These are phyloP conservation scores for Selenia dentaria DNA, from an alignment of 2,888 invertebrate species.

Conservation along the genomic window DNA sequence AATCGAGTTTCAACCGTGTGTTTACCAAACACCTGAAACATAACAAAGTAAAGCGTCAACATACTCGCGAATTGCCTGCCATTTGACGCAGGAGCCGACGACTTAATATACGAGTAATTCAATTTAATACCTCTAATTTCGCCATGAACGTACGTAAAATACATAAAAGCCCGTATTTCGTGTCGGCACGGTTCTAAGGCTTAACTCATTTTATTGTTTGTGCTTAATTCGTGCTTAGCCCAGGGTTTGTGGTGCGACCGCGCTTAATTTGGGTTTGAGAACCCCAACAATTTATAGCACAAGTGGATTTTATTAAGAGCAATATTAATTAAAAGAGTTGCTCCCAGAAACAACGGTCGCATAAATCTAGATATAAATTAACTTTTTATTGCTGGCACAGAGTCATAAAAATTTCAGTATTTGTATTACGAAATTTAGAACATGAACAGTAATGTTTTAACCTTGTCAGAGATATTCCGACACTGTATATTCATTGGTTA, in stretches of 20 bases:
- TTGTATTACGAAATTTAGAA: constrained; percentile 24
- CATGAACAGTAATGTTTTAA: constrained; percentile 13
- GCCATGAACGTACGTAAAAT: constrained; percentile 28
- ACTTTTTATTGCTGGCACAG: constrained; percentile 23
- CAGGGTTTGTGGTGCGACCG: constrained; percentile 40
- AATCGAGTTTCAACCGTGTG: constrained; percentile 15
- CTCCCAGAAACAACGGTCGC: constrained; percentile 11
- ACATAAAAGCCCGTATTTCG: constrained; percentile 25
- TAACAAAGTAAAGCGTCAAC: constrained; percentile 19
- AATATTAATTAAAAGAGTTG: constrained; percentile 32
- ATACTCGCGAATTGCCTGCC: constrained; percentile 14
- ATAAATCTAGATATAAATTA: constrained; percentile 26
- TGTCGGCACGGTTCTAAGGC: constrained; percentile 34
- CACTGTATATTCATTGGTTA: not conserved
- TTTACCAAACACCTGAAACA: constrained; percentile 10
- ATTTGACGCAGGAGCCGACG: constrained; percentile 13
- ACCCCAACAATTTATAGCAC: constrained; percentile 43
- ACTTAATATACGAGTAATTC: constrained; percentile 19
- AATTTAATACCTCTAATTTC: constrained; percentile 26
- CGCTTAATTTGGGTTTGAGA: constrained; percentile 50
- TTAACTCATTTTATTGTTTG: constrained; percentile 55
- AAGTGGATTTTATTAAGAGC: constrained; percentile 39
- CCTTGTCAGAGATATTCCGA: not conserved
- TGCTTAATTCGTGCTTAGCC: constrained; percentile 51
- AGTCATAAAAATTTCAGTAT: constrained; percentile 19